Conservation (phyloP, 2,888 invertebrate species). For the Elaeidobius kamerunicus region DNA sequence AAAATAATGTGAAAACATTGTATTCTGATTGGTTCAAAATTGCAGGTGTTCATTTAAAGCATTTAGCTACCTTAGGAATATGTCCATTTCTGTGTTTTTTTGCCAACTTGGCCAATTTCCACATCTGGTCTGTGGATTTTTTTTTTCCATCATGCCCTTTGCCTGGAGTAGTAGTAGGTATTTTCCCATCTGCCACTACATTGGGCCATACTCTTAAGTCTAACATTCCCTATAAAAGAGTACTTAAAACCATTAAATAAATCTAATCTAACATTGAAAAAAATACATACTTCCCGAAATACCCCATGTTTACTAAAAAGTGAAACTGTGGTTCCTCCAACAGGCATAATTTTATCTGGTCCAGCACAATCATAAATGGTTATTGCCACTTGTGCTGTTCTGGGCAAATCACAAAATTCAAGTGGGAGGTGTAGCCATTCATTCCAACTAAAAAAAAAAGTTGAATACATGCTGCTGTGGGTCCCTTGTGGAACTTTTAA, state of each 20-base stretch:
- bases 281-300: constrained; percentile 70
- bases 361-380: constrained; percentile 92
- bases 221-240: constrained; percentile 36
- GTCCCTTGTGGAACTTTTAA: not conserved
- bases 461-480: not conserved
- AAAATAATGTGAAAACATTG: too few species aligned
- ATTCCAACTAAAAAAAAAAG: constrained; percentile 75
- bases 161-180: constrained; percentile 75
- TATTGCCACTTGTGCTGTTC: constrained; percentile 80
- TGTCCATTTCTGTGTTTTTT: constrained; percentile 95
- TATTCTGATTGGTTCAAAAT: too few species aligned
- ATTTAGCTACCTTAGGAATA: constrained; percentile 74
- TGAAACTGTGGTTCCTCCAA: constrained; percentile 91
- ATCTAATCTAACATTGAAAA: too few species aligned
- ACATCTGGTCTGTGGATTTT: constrained; percentile 81
- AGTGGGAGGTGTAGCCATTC: constrained; percentile 94
- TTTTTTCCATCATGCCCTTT: constrained; percentile 76
- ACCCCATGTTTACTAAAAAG: constrained; percentile 94
- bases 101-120: constrained; percentile 81
- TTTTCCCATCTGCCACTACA: constrained; percentile 74
- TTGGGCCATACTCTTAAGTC: constrained; percentile 83
- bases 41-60: too few species aligned
- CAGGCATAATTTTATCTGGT: constrained; percentile 75
- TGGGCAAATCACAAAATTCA: constrained; percentile 86
- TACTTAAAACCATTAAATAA: too few species aligned